phyloP scores from a whole-genome alignment of 2,113 vertebrate species.

The Tachysurus vachellii region DNA sequence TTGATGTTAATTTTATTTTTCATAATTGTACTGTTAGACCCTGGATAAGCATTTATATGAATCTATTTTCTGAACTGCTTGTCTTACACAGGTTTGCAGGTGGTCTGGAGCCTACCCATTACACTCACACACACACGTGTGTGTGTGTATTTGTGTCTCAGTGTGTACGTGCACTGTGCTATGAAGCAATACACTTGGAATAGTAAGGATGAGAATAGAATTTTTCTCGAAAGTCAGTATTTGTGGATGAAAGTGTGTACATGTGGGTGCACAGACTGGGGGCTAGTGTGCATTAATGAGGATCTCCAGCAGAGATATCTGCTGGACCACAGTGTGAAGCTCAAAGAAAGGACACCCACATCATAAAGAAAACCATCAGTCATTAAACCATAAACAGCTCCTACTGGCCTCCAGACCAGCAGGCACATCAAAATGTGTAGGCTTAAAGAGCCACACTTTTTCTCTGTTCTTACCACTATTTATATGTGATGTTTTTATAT shows the following conservation, averaged over 20 bases:
- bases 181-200: not conserved
- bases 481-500: not conserved
- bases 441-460: not conserved
- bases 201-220: not conserved
- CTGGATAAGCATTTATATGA: no score
- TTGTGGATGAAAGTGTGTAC: slow-evolving; percentile 16
- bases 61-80: no score
- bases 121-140: no score
- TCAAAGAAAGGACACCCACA: slow-evolving; percentile 33
- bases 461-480: not conserved
- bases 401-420: slow-evolving; percentile 16
- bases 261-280: slow-evolving; percentile 12
- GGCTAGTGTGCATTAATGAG: slow-evolving; percentile 42
- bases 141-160: no score
- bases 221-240: slow-evolving; percentile 4
- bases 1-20: not conserved
- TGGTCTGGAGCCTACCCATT: no score
- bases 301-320: slow-evolving; percentile 28
- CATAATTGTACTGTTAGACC: no score
- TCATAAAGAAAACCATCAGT: slow-evolving; percentile 20
- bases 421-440: slow-evolving; percentile 20
- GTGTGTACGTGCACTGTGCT: not conserved
- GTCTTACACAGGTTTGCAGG: no score
- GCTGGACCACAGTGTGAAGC: slow-evolving; percentile 19
- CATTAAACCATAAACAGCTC: slow-evolving; percentile 44